A percentile compares a stretch with the other conserved stretches of the same genome.
Conservation (phyloP, 2,113 vertebrate genomes). For the Perca flavescens region DNA sequence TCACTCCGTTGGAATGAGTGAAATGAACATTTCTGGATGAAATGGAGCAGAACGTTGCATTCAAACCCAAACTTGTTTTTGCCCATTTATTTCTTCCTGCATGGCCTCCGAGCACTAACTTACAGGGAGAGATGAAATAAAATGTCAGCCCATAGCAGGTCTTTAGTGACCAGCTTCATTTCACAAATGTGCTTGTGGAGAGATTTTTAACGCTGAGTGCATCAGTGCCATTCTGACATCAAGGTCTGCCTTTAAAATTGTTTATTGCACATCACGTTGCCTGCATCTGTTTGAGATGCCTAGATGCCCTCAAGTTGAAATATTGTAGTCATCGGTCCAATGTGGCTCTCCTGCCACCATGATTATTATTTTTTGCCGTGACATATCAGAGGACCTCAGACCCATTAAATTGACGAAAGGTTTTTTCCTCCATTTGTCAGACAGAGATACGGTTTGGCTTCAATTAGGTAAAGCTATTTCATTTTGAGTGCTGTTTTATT, state of each 20-base stretch:
- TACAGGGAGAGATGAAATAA: constrained; percentile 22
- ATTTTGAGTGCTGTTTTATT: constrained; percentile 48
- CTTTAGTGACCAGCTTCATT: constrained; percentile 47
- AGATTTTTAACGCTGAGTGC: constrained; percentile 38
- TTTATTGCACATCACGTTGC: constrained; percentile 72
- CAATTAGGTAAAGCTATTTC: constrained; percentile 59
- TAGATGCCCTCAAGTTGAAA: constrained; percentile 35
- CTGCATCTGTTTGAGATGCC: constrained; percentile 31
- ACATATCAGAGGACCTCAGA: constrained; percentile 53
- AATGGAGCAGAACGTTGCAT: constrained; percentile 76
- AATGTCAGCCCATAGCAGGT: constrained; percentile 26
- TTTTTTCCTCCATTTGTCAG: constrained; percentile 67
- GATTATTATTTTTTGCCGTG: not conserved
- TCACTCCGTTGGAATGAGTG: constrained; percentile 62
- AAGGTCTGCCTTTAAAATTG: constrained; percentile 55
- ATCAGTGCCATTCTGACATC: constrained; percentile 70
- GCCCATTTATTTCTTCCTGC: constrained; percentile 22
- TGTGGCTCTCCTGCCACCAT: not conserved
- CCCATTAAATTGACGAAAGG: constrained; percentile 65
- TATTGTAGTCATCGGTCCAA: constrained; percentile 35
- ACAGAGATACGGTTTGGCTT: constrained; percentile 44
- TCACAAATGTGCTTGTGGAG: constrained; percentile 32
- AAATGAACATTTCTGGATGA: constrained; percentile 76
- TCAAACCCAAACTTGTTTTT: constrained; percentile 58
- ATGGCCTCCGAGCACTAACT: constrained; percentile 8